Base-by-base conservation (phyloP, 2,113 vertebrate genomes). In the Climacteris rufus region DNA sequence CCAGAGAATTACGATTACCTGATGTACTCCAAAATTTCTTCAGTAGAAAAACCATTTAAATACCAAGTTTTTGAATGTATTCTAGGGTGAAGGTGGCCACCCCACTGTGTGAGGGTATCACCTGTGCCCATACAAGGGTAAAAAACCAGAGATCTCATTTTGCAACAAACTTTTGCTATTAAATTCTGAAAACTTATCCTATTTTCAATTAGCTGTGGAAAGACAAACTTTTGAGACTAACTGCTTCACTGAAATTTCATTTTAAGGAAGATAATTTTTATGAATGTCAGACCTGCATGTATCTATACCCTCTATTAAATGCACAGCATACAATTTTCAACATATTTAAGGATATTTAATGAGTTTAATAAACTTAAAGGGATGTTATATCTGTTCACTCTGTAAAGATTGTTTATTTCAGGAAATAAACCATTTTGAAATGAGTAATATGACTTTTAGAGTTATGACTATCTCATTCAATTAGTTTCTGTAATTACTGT, bases 401-500 rank as follows among this genome's bases (percentile, higher is more conserved):
- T 0, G 2, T 90, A 89, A 96, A 92, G 94, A 92, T 42, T 88
- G 93, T 96, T 97, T 96, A 96, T 97, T 96, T 96, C 93, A 35
- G 44, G 83, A 93, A 96, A 96, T 93, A 95, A 97, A 95, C 56
- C 80, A 94, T 89, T 96, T 81, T 93, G 88, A 96, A 95, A 94
- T 93, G 65, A 96, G 60, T 86, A 95, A 94, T 94, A 92, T 75
- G 93, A 97, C 85, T 96, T 93, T 93, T 89, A 95, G 90, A 97
- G 76, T 95, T 96, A 96, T 69, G 85, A 96, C 92, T 96, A 53
- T 94, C 95, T 96, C 96, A 93, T 96, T 96, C 96, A 97, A 96
- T 96, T 97, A 97, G 93, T 96, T 96, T 96, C 93, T 93, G 94
- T 96, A 97, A 96, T 96, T 96, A 97, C 93, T 94, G 96, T 90